Evolutionary conservation across 2,888 invertebrate genomes (phyloP), one percentile per base, ranked within the genome.

Genomic region (Drosophila leonis): DNA sequence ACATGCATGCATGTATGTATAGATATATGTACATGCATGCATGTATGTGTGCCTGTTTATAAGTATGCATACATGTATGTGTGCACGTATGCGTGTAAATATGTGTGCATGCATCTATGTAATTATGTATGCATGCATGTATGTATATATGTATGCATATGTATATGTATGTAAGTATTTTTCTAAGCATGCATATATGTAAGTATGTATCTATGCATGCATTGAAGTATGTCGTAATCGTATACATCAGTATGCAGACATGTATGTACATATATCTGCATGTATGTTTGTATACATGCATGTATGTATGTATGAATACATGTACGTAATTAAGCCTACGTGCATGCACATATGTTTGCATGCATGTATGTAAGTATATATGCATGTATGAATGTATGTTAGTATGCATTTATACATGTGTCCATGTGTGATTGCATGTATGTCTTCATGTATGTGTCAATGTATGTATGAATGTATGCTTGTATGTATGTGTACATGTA

Each of bases 341-440:
- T 27, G n/a, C 4, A 29, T n/a, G 10, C 0, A 29, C n/a, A 1
- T n/a, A 9, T 29, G 24, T 24, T 24, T 24, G 5, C 0, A 48
- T 10, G 3, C 2, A 18, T n/a, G n/a, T 29, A 10, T 48, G 15
- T 1, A 27, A 27, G 13, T 13, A 20, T 20, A 7, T 2, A 24
- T 24, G 20, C 13, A 15, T 15, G 4, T 15, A 46, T 29, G 48
- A n/a, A 5, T 9, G 4, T 1, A 48, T 27, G 27, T 9, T 3
- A 15, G 6, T 7, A 15, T 15, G 15, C 9, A 15, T 27, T 15
- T 4, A 4, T 27, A 24, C 0, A 7, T 27, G 15, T 13, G 8
- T 44, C 8, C 54, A 48, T 20, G 27, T 15, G 35, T 46, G 44
- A 51, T 27, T 46, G 9, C 54, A 54, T 52, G 42, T 80, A 75